Conservation (phyloP, 2,888 invertebrate species). For the Gymnoscelis rufifasciata region DNA sequence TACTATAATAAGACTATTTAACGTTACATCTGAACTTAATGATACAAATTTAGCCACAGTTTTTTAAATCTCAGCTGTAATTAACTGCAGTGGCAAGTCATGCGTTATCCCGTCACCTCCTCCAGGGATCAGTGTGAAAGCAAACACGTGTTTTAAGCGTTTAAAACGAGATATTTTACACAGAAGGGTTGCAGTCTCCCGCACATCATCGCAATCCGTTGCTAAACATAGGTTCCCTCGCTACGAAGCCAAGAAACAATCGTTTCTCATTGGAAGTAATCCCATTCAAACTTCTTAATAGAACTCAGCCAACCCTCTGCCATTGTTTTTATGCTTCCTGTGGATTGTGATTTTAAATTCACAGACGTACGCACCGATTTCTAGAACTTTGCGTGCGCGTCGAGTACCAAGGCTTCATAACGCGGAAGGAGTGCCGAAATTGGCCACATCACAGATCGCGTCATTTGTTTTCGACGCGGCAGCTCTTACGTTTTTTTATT, state of each 20-base stretch:
- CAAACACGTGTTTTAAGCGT: slow-evolving; percentile 70
- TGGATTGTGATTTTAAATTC: slow-evolving; percentile 30
- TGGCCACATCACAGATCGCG: slow-evolving; percentile 22
- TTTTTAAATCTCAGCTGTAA: slow-evolving; percentile 33
- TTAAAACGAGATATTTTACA: slow-evolving; percentile 72
- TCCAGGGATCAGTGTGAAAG: slow-evolving; percentile 58
- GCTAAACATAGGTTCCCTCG: slow-evolving; percentile 64
- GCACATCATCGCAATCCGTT: slow-evolving; percentile 50
- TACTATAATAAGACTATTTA: not conserved
- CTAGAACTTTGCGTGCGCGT: slow-evolving; percentile 51
- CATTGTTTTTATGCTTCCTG: slow-evolving; percentile 69
- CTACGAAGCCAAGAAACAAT: slow-evolving; percentile 25
- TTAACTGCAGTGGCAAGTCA: slow-evolving; percentile 52
- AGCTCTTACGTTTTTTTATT: slow-evolving; percentile 30
- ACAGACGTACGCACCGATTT: slow-evolving; percentile 24
- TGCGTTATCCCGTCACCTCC: slow-evolving; percentile 55
- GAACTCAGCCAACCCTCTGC: slow-evolving; percentile 57
- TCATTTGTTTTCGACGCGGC: slow-evolving; percentile 32
- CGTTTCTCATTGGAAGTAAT: slow-evolving; percentile 59
- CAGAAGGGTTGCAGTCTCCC: slow-evolving; percentile 64
- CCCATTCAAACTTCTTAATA: slow-evolving; percentile 55
- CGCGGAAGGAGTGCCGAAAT: slow-evolving; percentile 43
- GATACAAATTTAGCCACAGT: slow-evolving; percentile 11
- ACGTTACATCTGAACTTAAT: not conserved
- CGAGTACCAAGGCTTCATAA: slow-evolving; percentile 60